Evolutionary conservation across 64 coral and sea anemone species (phyloP), one percentile per base, ranked within the genome.

Genomic region (Anthopleura sola): DNA sequence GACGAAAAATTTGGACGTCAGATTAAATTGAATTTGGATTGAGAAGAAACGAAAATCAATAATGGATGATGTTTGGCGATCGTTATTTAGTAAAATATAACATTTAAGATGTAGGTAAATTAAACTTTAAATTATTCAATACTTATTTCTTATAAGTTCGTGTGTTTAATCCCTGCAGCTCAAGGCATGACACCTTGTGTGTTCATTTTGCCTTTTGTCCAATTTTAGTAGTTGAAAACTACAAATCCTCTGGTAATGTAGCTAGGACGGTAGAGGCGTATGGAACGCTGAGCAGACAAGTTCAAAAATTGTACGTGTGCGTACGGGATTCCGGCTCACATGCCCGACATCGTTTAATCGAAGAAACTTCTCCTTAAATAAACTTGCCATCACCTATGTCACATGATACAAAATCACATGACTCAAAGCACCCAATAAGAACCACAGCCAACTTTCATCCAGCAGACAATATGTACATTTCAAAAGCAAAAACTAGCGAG

Each of bases 381-480:
- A 71, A 33, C 66, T 71, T 71, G 66, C 26, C 29, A 71, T 71
- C 66, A 34, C 66, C 66, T 29, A 16, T 71, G 28, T 71, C 66
- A 71, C 66, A 29, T 71, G 13, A 71, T 71, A 71, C n/a, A 71
- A 34, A 71, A 71, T 71, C 66, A 71, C n/a, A 28, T 71, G 29
- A 15, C 28, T 71, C 29, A 71, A 71, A 71, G n/a, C 66, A 71
- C 14, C 66, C 29, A 36, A 71, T 71, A 71, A 34, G 28, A 71
- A 71, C n/a, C 24, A 23, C 1, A 71, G 14, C 29, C 8, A 32
- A 32, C 66, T 71, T 32, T 28, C 29, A 71, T 71, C 66, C 66
- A 71, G 66, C 66, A 71, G 66, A 33, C 66, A 71, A 71, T 71
- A 71, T 71, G 60, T 66, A 66, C 60, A 71, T 15, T 15, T 16